Evolutionary conservation across 2,888 invertebrate genomes (phyloP).

Genomic region (Cerceris rybyensis): DNA sequence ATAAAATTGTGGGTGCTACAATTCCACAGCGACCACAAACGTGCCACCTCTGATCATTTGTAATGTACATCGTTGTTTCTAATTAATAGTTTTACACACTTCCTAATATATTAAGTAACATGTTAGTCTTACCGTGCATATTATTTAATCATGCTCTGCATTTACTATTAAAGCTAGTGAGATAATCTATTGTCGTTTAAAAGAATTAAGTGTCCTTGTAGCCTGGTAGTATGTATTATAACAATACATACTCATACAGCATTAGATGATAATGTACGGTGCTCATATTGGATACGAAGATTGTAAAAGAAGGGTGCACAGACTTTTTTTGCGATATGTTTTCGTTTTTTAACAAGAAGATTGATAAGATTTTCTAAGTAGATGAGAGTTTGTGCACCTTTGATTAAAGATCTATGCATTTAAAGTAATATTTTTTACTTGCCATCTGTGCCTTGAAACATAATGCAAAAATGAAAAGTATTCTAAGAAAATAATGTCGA

Average conservation of each 20-base stretch:
- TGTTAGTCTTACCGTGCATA: constrained; percentile 29
- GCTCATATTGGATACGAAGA: constrained; percentile 27
- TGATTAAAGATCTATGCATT: constrained; percentile 37
- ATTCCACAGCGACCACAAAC: too few relatives aligned
- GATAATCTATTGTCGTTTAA: constrained; percentile 34
- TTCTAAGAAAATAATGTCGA: constrained; percentile 27
- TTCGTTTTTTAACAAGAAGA: background rate
- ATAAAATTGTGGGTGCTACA: too few relatives aligned
- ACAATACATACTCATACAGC: constrained; percentile 30
- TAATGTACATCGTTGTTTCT: background rate
- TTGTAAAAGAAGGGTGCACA: constrained; percentile 18
- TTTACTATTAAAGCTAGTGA: constrained; percentile 39
- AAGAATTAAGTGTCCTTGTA: constrained; percentile 51
- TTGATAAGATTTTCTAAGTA: constrained; percentile 1
- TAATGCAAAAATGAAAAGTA: constrained; percentile 28
- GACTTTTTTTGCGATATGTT: background rate
- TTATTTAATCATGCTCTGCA: constrained; percentile 31
- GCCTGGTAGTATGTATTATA: constrained; percentile 32
- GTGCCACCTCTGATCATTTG: too few relatives aligned
- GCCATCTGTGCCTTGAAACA: constrained; percentile 60
- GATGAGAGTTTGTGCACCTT: constrained; percentile 9
- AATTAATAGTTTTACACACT: constrained; percentile 4
- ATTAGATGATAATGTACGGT: constrained; percentile 47
- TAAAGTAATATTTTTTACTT: constrained; percentile 53
- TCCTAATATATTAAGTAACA: background rate